phyloP scores from a whole-genome alignment of 2,113 vertebrate species.

The Leiothrix lutea region DNA sequence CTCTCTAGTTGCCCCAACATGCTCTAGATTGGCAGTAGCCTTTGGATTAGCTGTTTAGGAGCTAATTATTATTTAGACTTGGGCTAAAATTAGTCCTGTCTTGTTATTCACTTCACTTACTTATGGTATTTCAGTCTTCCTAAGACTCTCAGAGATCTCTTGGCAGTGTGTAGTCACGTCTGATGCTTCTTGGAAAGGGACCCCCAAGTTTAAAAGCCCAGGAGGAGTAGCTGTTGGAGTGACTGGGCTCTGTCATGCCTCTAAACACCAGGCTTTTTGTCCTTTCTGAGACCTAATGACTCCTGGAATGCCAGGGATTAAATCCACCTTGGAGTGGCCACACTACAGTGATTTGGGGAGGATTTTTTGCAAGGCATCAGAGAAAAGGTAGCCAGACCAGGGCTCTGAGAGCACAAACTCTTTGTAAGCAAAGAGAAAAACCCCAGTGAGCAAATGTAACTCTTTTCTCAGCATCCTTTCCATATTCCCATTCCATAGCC shows the following conservation, averaged over 20 bases:
- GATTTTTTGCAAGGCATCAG: not conserved
- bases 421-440: constrained; percentile 47
- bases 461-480: constrained; percentile 65
- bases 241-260: not conserved
- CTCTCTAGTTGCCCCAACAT: not conserved
- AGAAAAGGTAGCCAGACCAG: not conserved
- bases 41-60: not conserved
- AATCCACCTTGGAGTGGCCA: not conserved
- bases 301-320: not conserved
- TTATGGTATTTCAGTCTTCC: not conserved
- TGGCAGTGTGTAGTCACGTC: not conserved
- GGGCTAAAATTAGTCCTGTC: constrained; percentile 12
- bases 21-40: not conserved
- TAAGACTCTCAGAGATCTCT: not conserved
- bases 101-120: not conserved
- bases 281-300: not conserved
- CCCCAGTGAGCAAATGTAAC: constrained; percentile 28
- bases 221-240: not conserved
- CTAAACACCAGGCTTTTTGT: not conserved
- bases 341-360: not conserved
- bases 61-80: not conserved
- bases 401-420: not conserved
- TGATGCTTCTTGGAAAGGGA: not conserved
- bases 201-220: not conserved
- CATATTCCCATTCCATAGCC: constrained; percentile 46